Base-by-base conservation (phyloP, 2,113 vertebrate species). In the Tinamus guttatus region DNA sequence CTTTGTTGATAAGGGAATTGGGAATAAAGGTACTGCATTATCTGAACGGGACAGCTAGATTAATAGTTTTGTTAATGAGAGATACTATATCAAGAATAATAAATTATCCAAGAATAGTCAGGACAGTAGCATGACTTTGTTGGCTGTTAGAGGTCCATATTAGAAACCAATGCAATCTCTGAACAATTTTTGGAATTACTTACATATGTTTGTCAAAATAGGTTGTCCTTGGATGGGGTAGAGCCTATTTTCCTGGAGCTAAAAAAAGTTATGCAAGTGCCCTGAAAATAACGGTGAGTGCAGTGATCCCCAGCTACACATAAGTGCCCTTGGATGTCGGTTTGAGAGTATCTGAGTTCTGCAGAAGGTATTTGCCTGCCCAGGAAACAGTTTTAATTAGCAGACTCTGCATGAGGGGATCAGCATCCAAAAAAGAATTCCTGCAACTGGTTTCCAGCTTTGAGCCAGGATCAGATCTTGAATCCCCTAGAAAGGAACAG, bases 71-170 rank as follows among this genome's bases (percentile, higher is more conserved):
- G 22, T 73, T 90, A 95, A 51, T 64, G 69, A 68, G 71, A 85
- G 40, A 85, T 25, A 38, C 19, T 8, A 28, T 49, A 58, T 14
- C 15, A 9, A 62, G 41, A 52, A 60, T 64, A 90, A 64, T 6
- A 79, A 82, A 83, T 91, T 81, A 94, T 87, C n/a, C 32, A 91
- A 36, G 52, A 91, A 84, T 62, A 80, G 70, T 84, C 25, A 86
- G 64, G 64, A 76, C 40, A 85, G 3, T 14, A 62, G 21, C 45
- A 18, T 81, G 38, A 90, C 15, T 78, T 59, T 87, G 15, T 30
- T 77, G 17, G 7, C 38, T 51, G 68, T 27, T 76, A 41, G 93
- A 69, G 52, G 17, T 12, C 2, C 10, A 11, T 13, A 8, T 68
- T 59, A 85, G 83, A 91, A 92, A 94, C 82, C 81, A 85, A 86